Conservation (phyloP, 2,888 invertebrate species). For the Meloe dianella region DNA sequence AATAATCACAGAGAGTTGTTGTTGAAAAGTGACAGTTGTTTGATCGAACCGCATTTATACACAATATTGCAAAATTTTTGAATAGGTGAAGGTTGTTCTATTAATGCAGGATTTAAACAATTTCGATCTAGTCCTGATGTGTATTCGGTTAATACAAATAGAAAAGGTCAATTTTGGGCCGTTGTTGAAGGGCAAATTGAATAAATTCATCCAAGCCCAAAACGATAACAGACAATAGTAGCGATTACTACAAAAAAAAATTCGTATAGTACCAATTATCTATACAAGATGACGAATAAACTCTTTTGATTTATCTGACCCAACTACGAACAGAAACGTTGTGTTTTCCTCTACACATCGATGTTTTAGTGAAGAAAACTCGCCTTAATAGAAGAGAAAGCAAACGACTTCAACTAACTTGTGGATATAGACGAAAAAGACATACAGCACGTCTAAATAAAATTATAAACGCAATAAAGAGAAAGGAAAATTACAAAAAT, state of each 20-base stretch:
- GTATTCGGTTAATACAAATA: background rate
- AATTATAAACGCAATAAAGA: background rate
- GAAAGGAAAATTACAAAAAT: background rate
- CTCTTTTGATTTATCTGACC: too few species aligned
- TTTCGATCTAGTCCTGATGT: background rate
- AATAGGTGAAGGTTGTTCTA: constrained; percentile 4
- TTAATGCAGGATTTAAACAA: background rate
- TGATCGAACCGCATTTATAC: background rate
- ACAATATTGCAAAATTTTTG: background rate
- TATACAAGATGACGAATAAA: too few species aligned
- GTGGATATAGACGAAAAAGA: too few species aligned
- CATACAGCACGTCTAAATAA: too few species aligned
- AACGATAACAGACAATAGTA: background rate
- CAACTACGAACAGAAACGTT: too few species aligned
- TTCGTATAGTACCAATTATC: background rate
- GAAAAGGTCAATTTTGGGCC: background rate
- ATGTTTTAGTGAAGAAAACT: too few species aligned
- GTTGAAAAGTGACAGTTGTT: background rate
- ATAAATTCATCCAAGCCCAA: too few species aligned
- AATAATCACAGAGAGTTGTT: too few species aligned
- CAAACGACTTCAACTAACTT: background rate
- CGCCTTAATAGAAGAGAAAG: background rate
- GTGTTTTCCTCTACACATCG: too few species aligned
- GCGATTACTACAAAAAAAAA: background rate
- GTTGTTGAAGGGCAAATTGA: background rate